Percentiles rank a stretch among this genome's conserved stretches.
phyloP scores from a whole-genome alignment of 2,888 invertebrate genomes.

The Teinopalpus imperialis region DNA sequence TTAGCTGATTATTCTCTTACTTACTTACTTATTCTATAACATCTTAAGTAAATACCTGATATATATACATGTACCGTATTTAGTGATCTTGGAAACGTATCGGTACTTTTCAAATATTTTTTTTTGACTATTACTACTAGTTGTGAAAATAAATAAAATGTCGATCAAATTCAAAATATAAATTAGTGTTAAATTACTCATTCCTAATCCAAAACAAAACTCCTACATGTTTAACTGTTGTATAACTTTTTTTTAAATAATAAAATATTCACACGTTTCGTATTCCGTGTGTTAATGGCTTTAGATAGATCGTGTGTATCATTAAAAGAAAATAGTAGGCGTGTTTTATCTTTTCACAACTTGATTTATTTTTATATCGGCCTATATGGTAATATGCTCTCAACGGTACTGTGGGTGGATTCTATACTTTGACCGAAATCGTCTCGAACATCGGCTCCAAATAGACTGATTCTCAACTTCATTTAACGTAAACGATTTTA shows the following conservation, averaged over 20 bases:
- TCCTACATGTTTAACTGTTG: neutral
- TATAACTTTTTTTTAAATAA: too few relatives aligned
- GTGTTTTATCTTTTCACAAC: slow-evolving; percentile 31
- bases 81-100: too few relatives aligned
- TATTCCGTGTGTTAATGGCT: slow-evolving; percentile 13
- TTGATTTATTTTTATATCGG: slow-evolving; percentile 43
- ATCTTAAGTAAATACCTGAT: too few relatives aligned
- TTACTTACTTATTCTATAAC: too few relatives aligned
- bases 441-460: slow-evolving; percentile 59
- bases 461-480: slow-evolving; percentile 53
- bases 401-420: slow-evolving; percentile 61
- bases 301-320: slow-evolving; percentile 21
- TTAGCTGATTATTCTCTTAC: too few relatives aligned
- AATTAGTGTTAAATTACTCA: too few relatives aligned
- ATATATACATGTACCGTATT: too few relatives aligned
- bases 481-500: neutral
- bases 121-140: too few relatives aligned
- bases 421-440: slow-evolving; percentile 63
- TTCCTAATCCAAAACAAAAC: too few relatives aligned
- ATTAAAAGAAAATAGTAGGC: slow-evolving; percentile 29
- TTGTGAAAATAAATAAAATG: too few relatives aligned
- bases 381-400: slow-evolving; percentile 43
- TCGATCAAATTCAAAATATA: too few relatives aligned
- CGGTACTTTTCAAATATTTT: too few relatives aligned
- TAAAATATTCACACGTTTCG: slow-evolving; percentile 20